These are phyloP conservation scores for Olivierus martensii DNA, from an alignment of 1,140 invertebrate genomes.

Conservation along the genomic window DNA sequence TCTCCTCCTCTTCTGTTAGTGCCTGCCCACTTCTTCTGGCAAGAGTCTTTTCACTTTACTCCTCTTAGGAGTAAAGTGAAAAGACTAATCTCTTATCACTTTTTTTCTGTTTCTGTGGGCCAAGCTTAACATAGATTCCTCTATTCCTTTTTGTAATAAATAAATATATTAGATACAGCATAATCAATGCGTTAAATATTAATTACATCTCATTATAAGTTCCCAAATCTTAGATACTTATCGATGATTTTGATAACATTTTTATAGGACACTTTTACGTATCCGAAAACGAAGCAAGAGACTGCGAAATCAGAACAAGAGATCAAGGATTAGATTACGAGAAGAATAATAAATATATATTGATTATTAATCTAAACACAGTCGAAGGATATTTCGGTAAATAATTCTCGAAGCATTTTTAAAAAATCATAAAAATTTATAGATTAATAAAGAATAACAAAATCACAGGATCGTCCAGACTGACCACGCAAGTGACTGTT, in stretches of 20 bases:
- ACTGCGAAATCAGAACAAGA: slow-evolving; percentile 53
- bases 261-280: slow-evolving; percentile 50
- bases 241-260: slow-evolving; percentile 1
- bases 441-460: too few species aligned
- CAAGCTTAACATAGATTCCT: too few species aligned
- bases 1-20: too few species aligned
- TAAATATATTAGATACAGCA: background rate
- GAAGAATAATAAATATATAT: slow-evolving; percentile 48
- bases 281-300: slow-evolving; percentile 54
- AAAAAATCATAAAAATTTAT: background rate
- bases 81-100: too few species aligned
- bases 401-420: background rate
- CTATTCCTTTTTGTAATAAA: background rate
- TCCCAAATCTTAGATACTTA: too few species aligned
- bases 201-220: too few species aligned
- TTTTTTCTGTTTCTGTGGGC: too few species aligned
- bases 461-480: slow-evolving; percentile 11
- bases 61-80: too few species aligned
- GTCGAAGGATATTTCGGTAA: slow-evolving; percentile 43
- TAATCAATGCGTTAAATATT: too few species aligned
- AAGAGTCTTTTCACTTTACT: too few species aligned
- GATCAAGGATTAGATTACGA: slow-evolving; percentile 57
- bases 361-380: slow-evolving; percentile 60
- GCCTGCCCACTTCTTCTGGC: too few species aligned
- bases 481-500: slow-evolving; percentile 47